A percentile compares a stretch with the other conserved stretches of the same genome.
Conservation (phyloP, 2,888 invertebrate genomes). For the Parapristionchus giblindavisi region DNA sequence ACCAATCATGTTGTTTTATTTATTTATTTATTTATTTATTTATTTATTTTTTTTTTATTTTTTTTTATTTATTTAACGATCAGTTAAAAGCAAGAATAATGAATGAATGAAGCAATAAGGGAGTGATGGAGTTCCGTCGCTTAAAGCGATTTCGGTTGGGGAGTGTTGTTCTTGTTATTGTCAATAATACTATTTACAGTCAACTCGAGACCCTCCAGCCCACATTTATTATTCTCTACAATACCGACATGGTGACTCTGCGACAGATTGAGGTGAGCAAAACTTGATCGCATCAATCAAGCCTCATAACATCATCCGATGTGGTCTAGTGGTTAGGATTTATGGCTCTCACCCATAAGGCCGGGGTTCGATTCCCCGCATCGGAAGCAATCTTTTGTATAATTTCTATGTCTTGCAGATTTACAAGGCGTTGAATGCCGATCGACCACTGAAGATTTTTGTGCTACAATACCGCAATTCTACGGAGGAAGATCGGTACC, state of each 20-base stretch:
- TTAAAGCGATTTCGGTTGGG: neutral
- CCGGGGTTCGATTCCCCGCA: conserved; percentile 63
- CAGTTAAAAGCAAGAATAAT: no score
- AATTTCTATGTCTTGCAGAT: conserved; percentile 72
- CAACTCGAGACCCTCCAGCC: conserved; percentile 74
- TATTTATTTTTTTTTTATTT: neutral
- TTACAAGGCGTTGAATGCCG: conserved; percentile 74
- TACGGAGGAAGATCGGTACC: conserved; percentile 94
- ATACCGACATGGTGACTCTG: conserved; percentile 85
- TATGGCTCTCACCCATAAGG: conserved; percentile 59
- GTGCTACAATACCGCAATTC: conserved; percentile 90
- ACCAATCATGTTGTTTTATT: neutral
- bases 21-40: neutral
- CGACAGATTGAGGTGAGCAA: conserved; percentile 83
- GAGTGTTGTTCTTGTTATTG: neutral
- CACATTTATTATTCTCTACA: conserved; percentile 87
- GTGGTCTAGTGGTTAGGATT: conserved; percentile 62
- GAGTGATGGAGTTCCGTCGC: no score
- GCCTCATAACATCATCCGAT: conserved; percentile 38
- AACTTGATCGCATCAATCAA: neutral
- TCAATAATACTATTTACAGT: conserved; percentile 31
- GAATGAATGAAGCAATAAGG: no score
- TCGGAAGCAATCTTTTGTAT: conserved; percentile 36
- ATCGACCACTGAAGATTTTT: conserved; percentile 77
- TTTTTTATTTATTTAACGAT: neutral